These are phyloP conservation scores for Idaea straminata DNA, from an alignment of 2,888 invertebrate species.

Conservation along the genomic window DNA sequence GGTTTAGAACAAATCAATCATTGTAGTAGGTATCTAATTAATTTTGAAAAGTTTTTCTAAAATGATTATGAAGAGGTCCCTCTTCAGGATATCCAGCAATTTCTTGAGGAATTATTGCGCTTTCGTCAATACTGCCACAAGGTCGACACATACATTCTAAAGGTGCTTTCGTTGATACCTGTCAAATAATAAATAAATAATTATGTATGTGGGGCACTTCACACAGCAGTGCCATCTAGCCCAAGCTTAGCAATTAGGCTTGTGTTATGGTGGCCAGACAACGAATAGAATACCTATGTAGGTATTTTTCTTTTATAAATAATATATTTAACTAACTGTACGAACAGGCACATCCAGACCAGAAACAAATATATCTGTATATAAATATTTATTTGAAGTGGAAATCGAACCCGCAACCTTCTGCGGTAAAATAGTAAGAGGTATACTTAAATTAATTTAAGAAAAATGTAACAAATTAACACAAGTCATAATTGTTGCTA, in stretches of 20 bases:
- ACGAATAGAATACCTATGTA: too few relatives aligned
- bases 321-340: too few relatives aligned
- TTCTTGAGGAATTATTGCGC: slow-evolving; percentile 93
- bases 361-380: too few relatives aligned
- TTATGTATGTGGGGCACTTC: background rate
- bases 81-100: slow-evolving; percentile 92
- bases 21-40: slow-evolving; percentile 5
- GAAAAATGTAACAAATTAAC: background rate
- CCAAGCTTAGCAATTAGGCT: too few relatives aligned
- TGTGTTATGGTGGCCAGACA: too few relatives aligned
- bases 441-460: background rate
- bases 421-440: too few relatives aligned
- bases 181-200: slow-evolving; percentile 30
- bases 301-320: too few relatives aligned
- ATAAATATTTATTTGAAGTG: too few relatives aligned
- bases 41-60: slow-evolving; percentile 83
- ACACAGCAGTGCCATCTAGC: too few relatives aligned
- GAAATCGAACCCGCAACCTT: too few relatives aligned
- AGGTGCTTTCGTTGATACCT: slow-evolving; percentile 96
- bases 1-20: background rate
- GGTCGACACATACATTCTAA: slow-evolving; percentile 97
- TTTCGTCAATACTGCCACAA: slow-evolving; percentile 93
- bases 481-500: slow-evolving; percentile 16
- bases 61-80: slow-evolving; percentile 89
- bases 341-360: too few relatives aligned